Evolutionary conservation across 1,140 invertebrate genomes (phyloP), one percentile per base, ranked within the genome.

Genomic region (Orchesella cincta): DNA sequence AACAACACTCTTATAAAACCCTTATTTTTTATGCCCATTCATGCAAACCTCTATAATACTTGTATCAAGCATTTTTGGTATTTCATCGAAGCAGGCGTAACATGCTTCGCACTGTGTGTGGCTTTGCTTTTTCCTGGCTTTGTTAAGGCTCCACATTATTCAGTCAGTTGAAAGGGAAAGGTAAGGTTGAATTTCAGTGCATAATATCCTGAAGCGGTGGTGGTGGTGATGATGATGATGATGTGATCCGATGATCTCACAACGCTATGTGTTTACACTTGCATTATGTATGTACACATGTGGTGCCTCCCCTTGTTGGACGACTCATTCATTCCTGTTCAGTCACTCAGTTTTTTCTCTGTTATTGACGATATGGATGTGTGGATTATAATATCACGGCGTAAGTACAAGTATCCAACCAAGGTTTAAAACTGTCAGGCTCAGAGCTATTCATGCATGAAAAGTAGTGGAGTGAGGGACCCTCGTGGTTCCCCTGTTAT

Each of bases 191-290:
- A 46, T 57, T 57, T 57, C 23, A n/a, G 52, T 57, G 14, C 8
- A 57, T 57, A 18, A 57, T 57, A 57, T 57, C 52, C 52, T 57
- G 52, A n/a, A 29, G 62, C 31, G 14, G 31, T 12, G 14, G 23
- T 67, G 31, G 8, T 67, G 29, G 14, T 67, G 8, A 67, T 67
- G 33, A 67, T 67, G 62, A 67, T 67, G 62, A 33, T 67, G 2
- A 67, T 67, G 62, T 67, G 62, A 67, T 67, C 62, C 33, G 31
- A 67, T 33, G 62, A 67, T 67, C 62, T 29, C 62, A 46, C 39
- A 46, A 46, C 8, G 8, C 39, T 46, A 20, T 12, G 39, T 20
- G 39, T 46, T 8, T 12, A 46, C 39, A 46, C 39, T 46, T 8
- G 39, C 39, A 46, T 46, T 46, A 46, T 46, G 20, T 46, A 46